Evolutionary conservation across 2,113 vertebrate genomes (phyloP).

Genomic region (Alces alces): DNA sequence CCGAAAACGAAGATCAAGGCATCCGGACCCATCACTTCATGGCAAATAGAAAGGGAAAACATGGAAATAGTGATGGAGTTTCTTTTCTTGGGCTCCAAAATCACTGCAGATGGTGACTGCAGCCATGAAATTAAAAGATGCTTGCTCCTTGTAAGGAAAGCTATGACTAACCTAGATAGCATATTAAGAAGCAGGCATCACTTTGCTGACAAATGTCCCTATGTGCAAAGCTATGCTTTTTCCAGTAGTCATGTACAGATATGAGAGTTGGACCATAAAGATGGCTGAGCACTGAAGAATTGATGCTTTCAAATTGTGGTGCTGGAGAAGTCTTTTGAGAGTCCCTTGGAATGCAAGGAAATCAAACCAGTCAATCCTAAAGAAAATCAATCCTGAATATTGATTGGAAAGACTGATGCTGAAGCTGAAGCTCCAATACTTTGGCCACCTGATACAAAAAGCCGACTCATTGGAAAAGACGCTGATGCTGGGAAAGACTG

Average conservation of each 20-base stretch:
- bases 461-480: background rate
- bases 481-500: background rate
- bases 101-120: background rate
- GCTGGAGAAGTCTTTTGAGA: background rate
- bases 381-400: background rate
- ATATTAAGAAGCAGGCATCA: background rate
- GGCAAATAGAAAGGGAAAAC: background rate
- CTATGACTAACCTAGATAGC: background rate
- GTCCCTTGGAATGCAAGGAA: background rate
- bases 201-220: background rate
- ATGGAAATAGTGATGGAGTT: background rate
- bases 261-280: background rate
- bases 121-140: background rate
- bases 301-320: background rate
- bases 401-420: background rate
- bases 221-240: background rate
- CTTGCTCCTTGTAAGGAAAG: background rate
- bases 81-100: background rate
- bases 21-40: background rate
- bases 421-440: background rate
- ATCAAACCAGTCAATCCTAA: background rate
- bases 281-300: background rate
- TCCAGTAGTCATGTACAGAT: background rate
- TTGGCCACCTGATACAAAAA: background rate
- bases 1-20: background rate